These are phyloP conservation scores for Labeo calbasu DNA, from an alignment of 2,797 vertebrate genomes.

Conservation along the genomic window DNA sequence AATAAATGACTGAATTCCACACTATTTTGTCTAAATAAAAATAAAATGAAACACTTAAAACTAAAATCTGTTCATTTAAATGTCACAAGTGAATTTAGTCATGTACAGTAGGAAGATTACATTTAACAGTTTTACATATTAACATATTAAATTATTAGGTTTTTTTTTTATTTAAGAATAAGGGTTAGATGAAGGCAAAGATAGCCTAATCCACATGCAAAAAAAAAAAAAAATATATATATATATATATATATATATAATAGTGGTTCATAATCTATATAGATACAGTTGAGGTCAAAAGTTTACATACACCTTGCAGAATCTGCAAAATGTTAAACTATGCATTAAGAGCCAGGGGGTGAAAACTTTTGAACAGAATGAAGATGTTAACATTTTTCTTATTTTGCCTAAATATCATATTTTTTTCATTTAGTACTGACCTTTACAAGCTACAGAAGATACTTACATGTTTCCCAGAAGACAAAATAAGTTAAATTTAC, in stretches of 20 bases:
- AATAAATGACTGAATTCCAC: background rate
- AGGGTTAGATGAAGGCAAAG: background rate
- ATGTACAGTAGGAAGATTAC: background rate
- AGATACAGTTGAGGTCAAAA: background rate
- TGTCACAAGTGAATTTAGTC: background rate
- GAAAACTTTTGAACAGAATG: too few relatives aligned
- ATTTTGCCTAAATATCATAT: too few relatives aligned
- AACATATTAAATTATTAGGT: too few relatives aligned
- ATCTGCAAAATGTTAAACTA: too few relatives aligned
- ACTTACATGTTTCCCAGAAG: too few relatives aligned
- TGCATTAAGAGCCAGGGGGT: too few relatives aligned
- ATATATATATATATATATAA: background rate
- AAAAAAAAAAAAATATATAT: too few relatives aligned
- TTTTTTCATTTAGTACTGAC: too few relatives aligned
- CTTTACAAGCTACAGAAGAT: too few relatives aligned
- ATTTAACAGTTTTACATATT: background rate
- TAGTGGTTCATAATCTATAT: background rate
- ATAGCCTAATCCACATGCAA: background rate
- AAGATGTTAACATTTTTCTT: too few relatives aligned
- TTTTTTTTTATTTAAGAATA: background rate
- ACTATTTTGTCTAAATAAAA: background rate
- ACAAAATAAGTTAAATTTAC: too few relatives aligned
- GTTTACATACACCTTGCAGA: too few relatives aligned
- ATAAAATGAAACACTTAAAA: background rate
- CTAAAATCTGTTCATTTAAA: background rate